Conservation (phyloP, 23 tunicate genomes). For the Ascidia mentula region DNA sequence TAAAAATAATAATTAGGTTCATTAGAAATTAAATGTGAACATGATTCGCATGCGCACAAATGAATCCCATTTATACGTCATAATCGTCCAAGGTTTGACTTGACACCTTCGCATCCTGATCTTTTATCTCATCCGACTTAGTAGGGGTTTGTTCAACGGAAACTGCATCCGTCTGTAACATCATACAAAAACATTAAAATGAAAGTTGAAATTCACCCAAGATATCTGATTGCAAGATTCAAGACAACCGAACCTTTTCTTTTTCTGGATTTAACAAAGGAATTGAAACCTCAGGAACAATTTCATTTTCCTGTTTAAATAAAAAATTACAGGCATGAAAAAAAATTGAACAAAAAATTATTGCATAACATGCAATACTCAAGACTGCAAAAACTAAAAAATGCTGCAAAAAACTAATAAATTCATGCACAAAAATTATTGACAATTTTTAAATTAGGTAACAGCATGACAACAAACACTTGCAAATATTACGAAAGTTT, state of each 20-base stretch:
- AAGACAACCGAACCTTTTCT: not conserved
- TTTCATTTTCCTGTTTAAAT: conserved; percentile 48
- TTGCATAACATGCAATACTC: too few species aligned
- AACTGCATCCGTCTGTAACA: not conserved
- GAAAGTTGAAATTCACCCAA: not conserved
- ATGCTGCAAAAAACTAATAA: too few species aligned
- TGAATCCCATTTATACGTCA: conserved; percentile 23
- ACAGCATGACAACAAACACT: too few species aligned
- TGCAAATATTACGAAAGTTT: too few species aligned
- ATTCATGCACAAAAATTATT: too few species aligned
- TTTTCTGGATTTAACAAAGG: conserved; percentile 60
- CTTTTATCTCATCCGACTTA: not conserved
- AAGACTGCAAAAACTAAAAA: too few species aligned
- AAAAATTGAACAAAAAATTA: not conserved
- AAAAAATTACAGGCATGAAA: not conserved
- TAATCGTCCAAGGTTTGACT: conserved; percentile 16
- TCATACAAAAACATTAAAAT: not conserved
- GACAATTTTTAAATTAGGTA: too few species aligned
- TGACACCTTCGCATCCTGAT: conserved; percentile 11
- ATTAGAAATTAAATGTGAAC: not conserved
- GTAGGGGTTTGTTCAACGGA: not conserved
- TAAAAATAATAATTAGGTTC: too few species aligned
- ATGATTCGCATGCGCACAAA: conserved; percentile 15
- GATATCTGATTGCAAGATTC: not conserved
- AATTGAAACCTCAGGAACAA: conserved; percentile 46